phyloP scores from a whole-genome alignment of 92 coral and sea anemone genomes.

The Epizoanthus ramosus region DNA sequence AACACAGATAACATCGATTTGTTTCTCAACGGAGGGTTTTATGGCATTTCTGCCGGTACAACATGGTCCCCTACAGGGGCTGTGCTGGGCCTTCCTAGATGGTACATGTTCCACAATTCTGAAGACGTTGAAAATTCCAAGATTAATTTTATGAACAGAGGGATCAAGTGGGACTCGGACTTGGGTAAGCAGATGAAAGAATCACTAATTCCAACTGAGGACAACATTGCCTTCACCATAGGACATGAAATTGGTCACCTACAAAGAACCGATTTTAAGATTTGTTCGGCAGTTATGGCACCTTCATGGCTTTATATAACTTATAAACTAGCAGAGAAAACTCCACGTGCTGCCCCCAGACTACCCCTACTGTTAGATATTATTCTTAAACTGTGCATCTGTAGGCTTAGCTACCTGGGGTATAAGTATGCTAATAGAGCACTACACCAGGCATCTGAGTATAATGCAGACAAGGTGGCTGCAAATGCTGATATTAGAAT shows the following conservation, averaged over 20 bases:
- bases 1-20: conserved; percentile 60
- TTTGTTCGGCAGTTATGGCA: conserved; percentile 49
- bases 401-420: conserved; percentile 69
- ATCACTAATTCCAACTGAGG: conserved; percentile 68
- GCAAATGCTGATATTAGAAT: conserved; percentile 61
- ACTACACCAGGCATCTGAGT: conserved; percentile 65
- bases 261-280: conserved; percentile 62
- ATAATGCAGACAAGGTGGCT: conserved; percentile 67
- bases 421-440: conserved; percentile 55
- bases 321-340: conserved; percentile 62
- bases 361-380: conserved; percentile 57
- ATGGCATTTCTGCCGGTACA: conserved; percentile 75
- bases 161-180: conserved; percentile 85
- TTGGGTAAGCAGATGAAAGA: conserved; percentile 77
- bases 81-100: conserved; percentile 77
- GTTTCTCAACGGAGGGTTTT: conserved; percentile 76
- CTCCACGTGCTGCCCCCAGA: conserved; percentile 54
- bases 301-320: conserved; percentile 81
- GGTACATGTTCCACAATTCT: conserved; percentile 65
- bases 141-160: conserved; percentile 74
- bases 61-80: conserved; percentile 77
- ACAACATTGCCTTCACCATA: conserved; percentile 75
- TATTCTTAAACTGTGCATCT: conserved; percentile 68
- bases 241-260: conserved; percentile 80
- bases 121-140: conserved; percentile 77